Base-by-base conservation (phyloP, 2,797 vertebrate genomes). In the Valencia hispanica region DNA sequence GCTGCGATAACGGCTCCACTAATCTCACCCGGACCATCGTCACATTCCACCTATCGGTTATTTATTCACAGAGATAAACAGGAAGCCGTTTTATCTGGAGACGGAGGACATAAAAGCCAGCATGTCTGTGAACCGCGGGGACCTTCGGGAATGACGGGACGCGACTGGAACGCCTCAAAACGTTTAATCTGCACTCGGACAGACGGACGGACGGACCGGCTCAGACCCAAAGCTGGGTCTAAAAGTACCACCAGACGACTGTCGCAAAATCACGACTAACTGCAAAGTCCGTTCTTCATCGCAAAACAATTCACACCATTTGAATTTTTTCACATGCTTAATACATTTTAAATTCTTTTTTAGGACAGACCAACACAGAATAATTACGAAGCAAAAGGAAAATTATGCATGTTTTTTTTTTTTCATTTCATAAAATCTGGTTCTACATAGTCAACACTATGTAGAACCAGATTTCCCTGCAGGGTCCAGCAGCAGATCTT, bases 71-170 rank as follows among this genome's bases (percentile, higher is more conserved):
- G 22, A 69, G 82, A 86, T 88, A 91, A 93, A 94, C 93, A 93
- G 93, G 92, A 94, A 93, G 41, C 59, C 88, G 92, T 93, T 45
- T 43, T 84, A 94, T 94, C 93, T 57, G 87, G 78, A 83, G 87
- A 79, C 83, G 79, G 89, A 77, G 43, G 83, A 92, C 87, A 91
- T 92, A 72, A 89, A 91, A 86, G 82, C 39, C 66, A 45, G 65
- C 34, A 72, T 83, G 78, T 80, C 80, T 78, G 76, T 78, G 73
- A 75, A 75, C 55, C 75, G 57, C 70, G 66, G 82, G 78, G 82
- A 73, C 78, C 65, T 76, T n/a, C 73, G 72, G 32, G 90, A 91
- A 91, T 88, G 85, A 90, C 87, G 84, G 90, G 91, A 91, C 70
- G 22, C 83, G 81, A 71, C 86, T 92, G 75, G 75, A 92, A 91